Conservation (phyloP, 2,797 vertebrate species). For the Bradypodion ventrale region DNA sequence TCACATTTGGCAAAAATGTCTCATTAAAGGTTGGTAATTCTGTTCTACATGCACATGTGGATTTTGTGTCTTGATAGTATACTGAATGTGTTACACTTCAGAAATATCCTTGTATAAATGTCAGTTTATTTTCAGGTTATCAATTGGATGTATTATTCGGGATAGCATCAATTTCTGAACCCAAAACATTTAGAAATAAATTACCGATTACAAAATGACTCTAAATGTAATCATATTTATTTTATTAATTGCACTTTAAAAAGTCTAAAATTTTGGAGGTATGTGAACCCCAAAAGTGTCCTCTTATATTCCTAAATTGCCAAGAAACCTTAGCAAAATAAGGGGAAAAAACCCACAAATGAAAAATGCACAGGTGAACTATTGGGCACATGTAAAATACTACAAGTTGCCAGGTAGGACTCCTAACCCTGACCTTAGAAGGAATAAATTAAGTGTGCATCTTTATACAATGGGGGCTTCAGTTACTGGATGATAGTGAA, state of each 20-base stretch:
- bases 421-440: background rate
- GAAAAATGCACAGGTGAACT: background rate
- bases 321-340: background rate
- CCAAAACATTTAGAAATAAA: background rate
- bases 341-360: background rate
- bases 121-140: background rate
- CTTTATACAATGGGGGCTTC: background rate
- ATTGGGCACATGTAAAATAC: background rate
- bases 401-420: background rate
- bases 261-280: background rate
- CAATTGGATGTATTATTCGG: background rate
- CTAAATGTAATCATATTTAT: background rate
- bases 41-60: accelerated
- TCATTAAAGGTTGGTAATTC: slow-evolving; percentile 86
- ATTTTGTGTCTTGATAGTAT: background rate
- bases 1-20: slow-evolving; percentile 97
- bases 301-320: background rate
- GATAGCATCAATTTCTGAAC: background rate
- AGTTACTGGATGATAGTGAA: background rate
- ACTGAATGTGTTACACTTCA: background rate
- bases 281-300: background rate
- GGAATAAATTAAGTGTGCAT: background rate
- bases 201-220: background rate
- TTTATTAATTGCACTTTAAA: background rate
- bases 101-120: background rate